Evolutionary conservation across 2,113 vertebrate species (phyloP).

Genomic region (Rhodinocichla rosea): DNA sequence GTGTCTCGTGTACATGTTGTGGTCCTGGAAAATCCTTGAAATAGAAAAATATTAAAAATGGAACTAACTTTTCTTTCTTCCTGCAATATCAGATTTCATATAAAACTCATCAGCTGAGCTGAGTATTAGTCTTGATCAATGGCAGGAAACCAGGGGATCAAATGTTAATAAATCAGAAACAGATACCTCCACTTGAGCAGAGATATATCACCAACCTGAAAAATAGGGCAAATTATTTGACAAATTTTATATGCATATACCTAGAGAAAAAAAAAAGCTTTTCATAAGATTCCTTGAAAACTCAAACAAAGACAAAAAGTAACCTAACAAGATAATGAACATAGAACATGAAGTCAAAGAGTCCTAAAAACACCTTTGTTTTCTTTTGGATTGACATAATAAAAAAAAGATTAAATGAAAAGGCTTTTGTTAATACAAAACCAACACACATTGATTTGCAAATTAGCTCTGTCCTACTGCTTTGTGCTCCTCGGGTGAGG

Average conservation of each 20-base stretch:
- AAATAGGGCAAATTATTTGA: constrained; percentile 77
- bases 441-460: not conserved
- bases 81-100: constrained; percentile 88
- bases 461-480: not conserved
- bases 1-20: not conserved
- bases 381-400: not conserved
- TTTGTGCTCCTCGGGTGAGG: not conserved
- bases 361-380: not conserved
- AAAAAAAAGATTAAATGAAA: not conserved
- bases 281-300: not conserved
- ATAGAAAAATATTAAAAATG: constrained; percentile 71
- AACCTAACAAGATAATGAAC: not conserved
- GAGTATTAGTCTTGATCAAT: constrained; percentile 94
- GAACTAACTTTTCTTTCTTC: constrained; percentile 72
- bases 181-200: constrained; percentile 78
- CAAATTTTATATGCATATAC: constrained; percentile 58
- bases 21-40: constrained; percentile 44
- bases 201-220: constrained; percentile 76
- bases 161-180: constrained; percentile 95
- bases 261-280: constrained; percentile 23
- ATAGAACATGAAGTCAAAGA: not conserved
- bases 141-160: constrained; percentile 95
- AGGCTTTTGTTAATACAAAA: not conserved
- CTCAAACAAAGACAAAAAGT: constrained; percentile 14
- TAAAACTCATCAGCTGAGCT: constrained; percentile 88